phyloP scores from a whole-genome alignment of 1,140 invertebrate species.

The Gryllus bimaculatus region DNA sequence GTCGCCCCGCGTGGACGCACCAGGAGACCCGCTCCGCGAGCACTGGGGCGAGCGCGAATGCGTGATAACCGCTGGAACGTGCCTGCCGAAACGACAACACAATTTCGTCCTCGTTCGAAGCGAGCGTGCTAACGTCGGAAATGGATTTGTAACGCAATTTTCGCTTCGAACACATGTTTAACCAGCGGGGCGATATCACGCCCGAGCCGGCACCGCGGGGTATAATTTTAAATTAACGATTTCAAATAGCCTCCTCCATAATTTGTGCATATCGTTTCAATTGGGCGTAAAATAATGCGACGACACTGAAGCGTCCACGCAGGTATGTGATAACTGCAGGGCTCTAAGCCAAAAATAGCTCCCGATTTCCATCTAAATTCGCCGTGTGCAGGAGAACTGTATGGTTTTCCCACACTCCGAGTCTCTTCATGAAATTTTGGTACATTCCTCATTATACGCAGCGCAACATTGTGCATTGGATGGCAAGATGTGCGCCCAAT shows the following conservation, averaged over 20 bases:
- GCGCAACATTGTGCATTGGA: not conserved
- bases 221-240: not conserved
- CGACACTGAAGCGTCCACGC: not conserved
- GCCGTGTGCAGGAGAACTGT: not conserved
- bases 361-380: not conserved
- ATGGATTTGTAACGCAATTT: constrained; percentile 1
- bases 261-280: not conserved
- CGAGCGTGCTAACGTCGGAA: not conserved
- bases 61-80: not conserved
- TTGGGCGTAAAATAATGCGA: constrained; percentile 1
- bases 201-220: no score
- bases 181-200: not conserved
- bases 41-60: not conserved
- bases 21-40: not conserved
- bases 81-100: not conserved
- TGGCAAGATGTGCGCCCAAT: not conserved
- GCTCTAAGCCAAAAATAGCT: not conserved
- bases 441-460: not conserved
- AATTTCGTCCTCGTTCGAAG: not conserved
- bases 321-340: not conserved
- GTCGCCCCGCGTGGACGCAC: not conserved
- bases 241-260: constrained; percentile 1
- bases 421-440: not conserved
- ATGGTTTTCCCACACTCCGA: not conserved
- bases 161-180: constrained; percentile 1